Evolutionary conservation across 2,888 invertebrate species (phyloP).

Genomic region (Scaptodrosophila latifasciaeformis): DNA sequence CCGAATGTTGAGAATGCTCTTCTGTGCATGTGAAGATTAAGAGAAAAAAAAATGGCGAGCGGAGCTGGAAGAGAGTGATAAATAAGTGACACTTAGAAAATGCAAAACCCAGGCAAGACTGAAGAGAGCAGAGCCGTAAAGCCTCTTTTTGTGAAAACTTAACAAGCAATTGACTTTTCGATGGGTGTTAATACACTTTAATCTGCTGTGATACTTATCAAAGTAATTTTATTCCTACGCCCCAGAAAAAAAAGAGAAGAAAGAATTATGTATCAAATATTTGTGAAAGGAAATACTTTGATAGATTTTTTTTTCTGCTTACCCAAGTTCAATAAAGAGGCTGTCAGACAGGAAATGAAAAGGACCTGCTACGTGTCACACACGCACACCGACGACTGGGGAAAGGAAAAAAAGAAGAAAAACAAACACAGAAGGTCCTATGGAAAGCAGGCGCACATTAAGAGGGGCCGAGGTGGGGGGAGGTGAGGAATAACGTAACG

Average conservation of each 20-base stretch:
- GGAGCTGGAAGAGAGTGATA: slow-evolving; percentile 57
- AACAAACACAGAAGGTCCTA: too few relatives aligned
- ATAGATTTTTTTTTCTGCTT: slow-evolving; percentile 21
- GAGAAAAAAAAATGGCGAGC: slow-evolving; percentile 42
- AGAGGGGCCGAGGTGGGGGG: too few relatives aligned
- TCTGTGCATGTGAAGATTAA: too few relatives aligned
- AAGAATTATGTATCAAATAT: slow-evolving; percentile 30
- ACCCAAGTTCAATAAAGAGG: too few relatives aligned
- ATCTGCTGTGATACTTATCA: slow-evolving; percentile 16
- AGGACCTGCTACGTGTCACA: background rate
- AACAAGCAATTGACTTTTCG: slow-evolving; percentile 57
- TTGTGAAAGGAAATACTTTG: slow-evolving; percentile 4
- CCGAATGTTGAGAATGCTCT: too few relatives aligned
- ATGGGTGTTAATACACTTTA: slow-evolving; percentile 48
- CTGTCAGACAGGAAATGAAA: slow-evolving; percentile 6
- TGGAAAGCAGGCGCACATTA: too few relatives aligned
- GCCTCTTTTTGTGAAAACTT: slow-evolving; percentile 32
- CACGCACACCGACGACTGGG: background rate
- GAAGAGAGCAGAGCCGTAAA: too few relatives aligned
- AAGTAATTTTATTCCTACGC: background rate
- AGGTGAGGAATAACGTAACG: background rate
- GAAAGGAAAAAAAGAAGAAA: too few relatives aligned
- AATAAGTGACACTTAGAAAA: slow-evolving; percentile 50
- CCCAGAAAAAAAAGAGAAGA: slow-evolving; percentile 22
- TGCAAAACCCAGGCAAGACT: slow-evolving; percentile 11